Percentiles rank a stretch among this genome's conserved stretches.
phyloP scores from a whole-genome alignment of 2,888 invertebrate genomes.

The Drosophila mimica region DNA sequence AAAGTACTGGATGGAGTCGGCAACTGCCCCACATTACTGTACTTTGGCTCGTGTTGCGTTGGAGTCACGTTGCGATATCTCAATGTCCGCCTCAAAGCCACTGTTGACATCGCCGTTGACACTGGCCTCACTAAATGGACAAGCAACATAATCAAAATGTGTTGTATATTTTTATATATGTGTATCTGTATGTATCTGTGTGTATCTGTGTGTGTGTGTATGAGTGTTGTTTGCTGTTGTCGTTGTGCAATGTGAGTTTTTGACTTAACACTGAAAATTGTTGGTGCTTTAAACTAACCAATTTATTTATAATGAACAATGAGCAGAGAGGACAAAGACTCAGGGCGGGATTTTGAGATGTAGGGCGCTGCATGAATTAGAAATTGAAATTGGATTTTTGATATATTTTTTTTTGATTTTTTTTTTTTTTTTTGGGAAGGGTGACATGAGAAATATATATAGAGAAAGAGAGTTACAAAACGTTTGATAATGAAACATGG shows the following conservation, averaged over 20 bases:
- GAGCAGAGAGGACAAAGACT: slow-evolving; percentile 52
- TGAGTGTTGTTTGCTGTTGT: slow-evolving; percentile 21
- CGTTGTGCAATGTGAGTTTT: slow-evolving; percentile 49
- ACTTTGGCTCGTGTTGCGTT: slow-evolving; percentile 50
- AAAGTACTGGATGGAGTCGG: not conserved
- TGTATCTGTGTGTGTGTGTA: slow-evolving; percentile 20
- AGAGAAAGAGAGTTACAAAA: slow-evolving; percentile 53
- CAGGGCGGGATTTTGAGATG: slow-evolving; percentile 53
- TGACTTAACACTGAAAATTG: slow-evolving; percentile 49
- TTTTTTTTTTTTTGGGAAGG: slow-evolving; percentile 9
- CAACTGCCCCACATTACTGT: slow-evolving; percentile 45
- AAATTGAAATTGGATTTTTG: slow-evolving; percentile 51
- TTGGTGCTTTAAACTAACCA: slow-evolving; percentile 70
- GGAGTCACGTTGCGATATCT: slow-evolving; percentile 71
- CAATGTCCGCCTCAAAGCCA: slow-evolving; percentile 77
- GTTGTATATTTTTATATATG: slow-evolving; percentile 32
- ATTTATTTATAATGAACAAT: slow-evolving; percentile 66
- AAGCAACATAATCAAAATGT: slow-evolving; percentile 67
- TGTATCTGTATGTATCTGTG: slow-evolving; percentile 7
- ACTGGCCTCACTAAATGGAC: slow-evolving; percentile 74
- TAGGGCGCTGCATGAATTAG: slow-evolving; percentile 66
- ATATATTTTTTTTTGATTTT: slow-evolving; percentile 3
- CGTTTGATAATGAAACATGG: slow-evolving; percentile 61
- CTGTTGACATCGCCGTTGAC: slow-evolving; percentile 59
- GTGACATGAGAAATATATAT: slow-evolving; percentile 50